phyloP scores from a whole-genome alignment of 2,113 vertebrate genomes.

The Catharus bicknelli region DNA sequence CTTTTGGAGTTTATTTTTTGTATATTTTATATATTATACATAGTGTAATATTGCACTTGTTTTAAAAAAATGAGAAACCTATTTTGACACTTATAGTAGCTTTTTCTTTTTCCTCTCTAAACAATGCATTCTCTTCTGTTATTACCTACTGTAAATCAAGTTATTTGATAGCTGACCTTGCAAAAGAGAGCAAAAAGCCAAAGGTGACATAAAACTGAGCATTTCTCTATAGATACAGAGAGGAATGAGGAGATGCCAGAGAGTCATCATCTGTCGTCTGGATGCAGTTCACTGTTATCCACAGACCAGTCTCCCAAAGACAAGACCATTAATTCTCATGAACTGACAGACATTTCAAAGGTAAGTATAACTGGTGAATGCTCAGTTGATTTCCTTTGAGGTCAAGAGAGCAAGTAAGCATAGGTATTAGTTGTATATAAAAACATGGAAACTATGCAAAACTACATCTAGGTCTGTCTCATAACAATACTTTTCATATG shows the following conservation, averaged over 20 bases:
- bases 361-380: constrained; percentile 67
- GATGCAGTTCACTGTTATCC: constrained; percentile 57
- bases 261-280: constrained; percentile 46
- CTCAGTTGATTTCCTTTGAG: constrained; percentile 51
- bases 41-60: neutral
- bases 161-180: constrained; percentile 52
- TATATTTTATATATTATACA: neutral
- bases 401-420: constrained; percentile 48
- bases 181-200: constrained; percentile 53
- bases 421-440: constrained; percentile 44
- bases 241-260: constrained; percentile 53
- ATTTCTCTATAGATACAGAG: constrained; percentile 68
- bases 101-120: constrained; percentile 26
- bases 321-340: constrained; percentile 52
- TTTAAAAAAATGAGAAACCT: neutral
- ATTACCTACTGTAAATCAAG: constrained; percentile 49
- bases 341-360: constrained; percentile 73
- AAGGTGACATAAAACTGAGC: constrained; percentile 46
- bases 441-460: constrained; percentile 37
- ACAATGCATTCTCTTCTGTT: constrained; percentile 45
- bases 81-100: neutral
- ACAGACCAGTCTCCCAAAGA: constrained; percentile 57
- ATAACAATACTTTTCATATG: constrained; percentile 33
- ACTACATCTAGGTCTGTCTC: constrained; percentile 2
- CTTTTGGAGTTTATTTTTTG: neutral